Percentiles rank a stretch among this genome's conserved stretches.
phyloP scores from a whole-genome alignment of 2,113 vertebrate genomes.

The Xiphophorus couchianus region DNA sequence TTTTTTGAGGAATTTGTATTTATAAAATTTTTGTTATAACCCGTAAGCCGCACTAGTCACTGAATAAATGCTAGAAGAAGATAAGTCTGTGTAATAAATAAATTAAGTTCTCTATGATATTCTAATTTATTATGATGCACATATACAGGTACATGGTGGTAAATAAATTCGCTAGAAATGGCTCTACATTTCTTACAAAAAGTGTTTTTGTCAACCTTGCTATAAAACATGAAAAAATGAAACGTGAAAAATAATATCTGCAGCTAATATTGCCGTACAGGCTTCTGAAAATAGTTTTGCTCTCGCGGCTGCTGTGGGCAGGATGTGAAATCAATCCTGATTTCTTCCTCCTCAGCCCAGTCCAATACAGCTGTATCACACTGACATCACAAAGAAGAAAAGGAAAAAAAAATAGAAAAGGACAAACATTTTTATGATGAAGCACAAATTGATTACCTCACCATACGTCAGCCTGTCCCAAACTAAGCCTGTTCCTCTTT shows the following conservation, averaged over 20 bases:
- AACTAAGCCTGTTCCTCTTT: slow-evolving; percentile 29
- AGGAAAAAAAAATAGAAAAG: neutral
- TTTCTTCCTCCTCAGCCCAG: neutral
- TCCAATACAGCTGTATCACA: neutral
- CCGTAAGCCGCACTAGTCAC: no score
- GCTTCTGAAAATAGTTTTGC: slow-evolving; percentile 6
- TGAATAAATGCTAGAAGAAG: no score
- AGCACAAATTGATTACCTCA: slow-evolving; percentile 51
- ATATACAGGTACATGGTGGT: no score
- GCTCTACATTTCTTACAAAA: neutral
- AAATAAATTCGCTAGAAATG: neutral
- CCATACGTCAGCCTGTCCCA: slow-evolving; percentile 30
- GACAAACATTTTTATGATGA: slow-evolving; percentile 41
- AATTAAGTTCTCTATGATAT: no score
- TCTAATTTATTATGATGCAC: no score
- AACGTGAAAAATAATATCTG: slow-evolving; percentile 1
- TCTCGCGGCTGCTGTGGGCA: slow-evolving; percentile 16
- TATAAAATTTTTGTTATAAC: no score
- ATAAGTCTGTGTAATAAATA: no score
- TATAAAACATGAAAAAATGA: neutral
- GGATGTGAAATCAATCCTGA: slow-evolving; percentile 34
- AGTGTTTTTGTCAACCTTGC: neutral
- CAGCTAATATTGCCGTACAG: neutral
- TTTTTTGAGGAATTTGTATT: no score
- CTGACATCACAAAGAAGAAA: slow-evolving; percentile 18